phyloP scores from a whole-genome alignment of 2,888 invertebrate genomes.

The Anodontia alba region DNA sequence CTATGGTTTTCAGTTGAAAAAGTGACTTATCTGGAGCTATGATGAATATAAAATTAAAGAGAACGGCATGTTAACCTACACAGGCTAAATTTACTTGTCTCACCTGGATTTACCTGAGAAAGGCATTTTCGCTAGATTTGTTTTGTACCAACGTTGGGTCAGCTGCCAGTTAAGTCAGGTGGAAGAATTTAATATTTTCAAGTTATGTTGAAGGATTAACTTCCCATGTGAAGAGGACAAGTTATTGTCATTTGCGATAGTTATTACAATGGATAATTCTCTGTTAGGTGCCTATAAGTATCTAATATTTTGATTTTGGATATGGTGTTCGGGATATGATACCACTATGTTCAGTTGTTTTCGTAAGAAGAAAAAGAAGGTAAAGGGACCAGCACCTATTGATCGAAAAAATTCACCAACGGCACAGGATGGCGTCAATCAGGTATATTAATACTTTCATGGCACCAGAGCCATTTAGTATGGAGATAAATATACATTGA shows the following conservation, averaged over 20 bases:
- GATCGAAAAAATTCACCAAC: slow-evolving; percentile 5
- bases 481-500: not conserved
- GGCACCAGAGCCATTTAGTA: no score
- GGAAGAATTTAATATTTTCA: slow-evolving; percentile 1
- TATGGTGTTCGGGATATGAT: slow-evolving; percentile 4
- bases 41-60: not conserved
- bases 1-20: no score
- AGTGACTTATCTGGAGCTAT: no score
- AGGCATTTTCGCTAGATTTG: not conserved
- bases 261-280: not conserved
- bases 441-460: not conserved
- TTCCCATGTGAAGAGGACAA: not conserved
- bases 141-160: not conserved
- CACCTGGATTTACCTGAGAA: not conserved
- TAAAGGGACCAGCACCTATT: slow-evolving; percentile 54
- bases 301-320: slow-evolving; percentile 2
- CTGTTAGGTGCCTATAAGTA: not conserved
- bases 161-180: slow-evolving; percentile 4
- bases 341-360: slow-evolving; percentile 69
- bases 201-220: not conserved
- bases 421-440: not conserved
- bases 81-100: no score
- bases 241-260: not conserved
- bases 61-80: not conserved
- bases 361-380: slow-evolving; percentile 77